Base-by-base conservation (phyloP, 2,113 vertebrate species). In the Micromys minutus region DNA sequence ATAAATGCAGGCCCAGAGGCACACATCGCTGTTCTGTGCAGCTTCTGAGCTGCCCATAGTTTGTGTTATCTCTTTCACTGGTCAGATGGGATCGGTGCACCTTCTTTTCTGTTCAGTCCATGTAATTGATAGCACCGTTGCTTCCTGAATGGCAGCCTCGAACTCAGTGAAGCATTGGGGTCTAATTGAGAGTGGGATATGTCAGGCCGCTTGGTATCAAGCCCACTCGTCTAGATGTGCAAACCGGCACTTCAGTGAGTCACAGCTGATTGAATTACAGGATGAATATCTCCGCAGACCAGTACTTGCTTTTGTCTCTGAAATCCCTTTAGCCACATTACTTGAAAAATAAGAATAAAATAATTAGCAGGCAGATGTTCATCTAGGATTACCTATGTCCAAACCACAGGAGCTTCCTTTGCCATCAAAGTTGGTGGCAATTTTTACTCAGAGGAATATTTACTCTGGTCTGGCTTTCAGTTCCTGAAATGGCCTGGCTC, bases 311-410 rank as follows among this genome's bases (percentile, higher is more conserved):
- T 95, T 94, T 92, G 36, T 3, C 86, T 86, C 4, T 87, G 50
- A 59, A 81, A 88, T 92, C 29, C 34, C 39, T 39, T 88, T 80
- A 87, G 21, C 59, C 67, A 11, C 75, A 47, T 72, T 59, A 67
- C 45, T 90, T 81, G 34, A 69, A 96, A 96, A 96, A 69, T 1
- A 85, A 67, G 59, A 69, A 89, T 90, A 13, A 45, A 67, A 34
- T 77, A 89, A 39, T 42, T 47, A 57, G 5, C 17, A 59, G 71
- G 50, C 81, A 92, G 86, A 77, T 88, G 36, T 16, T 7, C 34
- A 6, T 75, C 50, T 74, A 59, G 36, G 89, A 79, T 77, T 29
- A 84, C 59, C 74, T 50, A 4, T 42, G 24, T 91, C 36, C 71
- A 77, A 81, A 55, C 29, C 84, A 89, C 71, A 80, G 24, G 69